Percentiles rank a stretch among this genome's conserved stretches.
phyloP scores from a whole-genome alignment of 2,797 vertebrate species.

The Paramormyrops hopkinsi region DNA sequence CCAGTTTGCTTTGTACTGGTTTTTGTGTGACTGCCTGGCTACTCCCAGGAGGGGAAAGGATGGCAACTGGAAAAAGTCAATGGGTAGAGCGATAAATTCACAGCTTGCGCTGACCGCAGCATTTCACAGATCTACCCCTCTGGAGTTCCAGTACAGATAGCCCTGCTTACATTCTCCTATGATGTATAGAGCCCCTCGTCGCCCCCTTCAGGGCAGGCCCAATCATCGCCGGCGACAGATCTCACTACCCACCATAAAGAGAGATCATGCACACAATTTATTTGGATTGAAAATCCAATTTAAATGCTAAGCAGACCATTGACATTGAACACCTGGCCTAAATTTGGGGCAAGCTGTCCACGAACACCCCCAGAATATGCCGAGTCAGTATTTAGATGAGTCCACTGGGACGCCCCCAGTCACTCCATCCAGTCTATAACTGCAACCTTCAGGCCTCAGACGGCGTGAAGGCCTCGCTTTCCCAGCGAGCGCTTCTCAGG shows the following conservation, averaged over 20 bases:
- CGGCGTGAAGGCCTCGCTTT: not conserved
- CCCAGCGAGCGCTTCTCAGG: not conserved
- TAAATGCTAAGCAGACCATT: slow-evolving; percentile 12
- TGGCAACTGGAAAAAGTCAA: not conserved
- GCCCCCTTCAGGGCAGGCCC: not conserved
- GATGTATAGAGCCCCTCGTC: not conserved
- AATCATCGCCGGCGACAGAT: not conserved
- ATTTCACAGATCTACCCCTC: not conserved
- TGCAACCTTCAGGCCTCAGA: not conserved
- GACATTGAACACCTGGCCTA: slow-evolving; percentile 8
- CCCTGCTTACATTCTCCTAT: not conserved
- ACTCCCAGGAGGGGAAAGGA: not conserved
- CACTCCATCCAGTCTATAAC: slow-evolving; percentile 1
- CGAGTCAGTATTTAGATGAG: not conserved
- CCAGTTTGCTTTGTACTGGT: slow-evolving; percentile 1
- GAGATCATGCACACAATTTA: slow-evolving; percentile 10
- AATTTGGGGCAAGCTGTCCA: not conserved
- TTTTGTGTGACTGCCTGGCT: not conserved
- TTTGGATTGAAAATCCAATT: slow-evolving; percentile 13
- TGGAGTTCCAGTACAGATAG: not conserved
- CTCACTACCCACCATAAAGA: not conserved
- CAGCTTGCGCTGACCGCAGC: not conserved
- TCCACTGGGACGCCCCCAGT: not conserved
- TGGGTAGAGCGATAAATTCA: not conserved
- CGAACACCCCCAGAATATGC: not conserved